A percentile compares a stretch with the other conserved stretches of the same genome.
These are phyloP conservation scores for Solea senegalensis DNA, from an alignment of 2,113 vertebrate species.

Conservation along the genomic window DNA sequence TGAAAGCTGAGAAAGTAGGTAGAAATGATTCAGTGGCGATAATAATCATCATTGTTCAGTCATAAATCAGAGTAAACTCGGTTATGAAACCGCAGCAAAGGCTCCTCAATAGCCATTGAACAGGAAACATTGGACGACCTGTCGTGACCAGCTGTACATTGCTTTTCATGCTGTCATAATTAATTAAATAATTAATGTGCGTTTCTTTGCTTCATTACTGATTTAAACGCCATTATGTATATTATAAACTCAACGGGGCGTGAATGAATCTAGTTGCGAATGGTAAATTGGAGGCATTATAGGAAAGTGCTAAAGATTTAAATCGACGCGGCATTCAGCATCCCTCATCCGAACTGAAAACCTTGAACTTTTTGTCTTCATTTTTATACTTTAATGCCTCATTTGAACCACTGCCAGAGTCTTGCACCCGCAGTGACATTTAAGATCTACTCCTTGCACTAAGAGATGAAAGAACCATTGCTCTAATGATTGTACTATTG, in stretches of 20 bases:
- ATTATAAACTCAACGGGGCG: background rate
- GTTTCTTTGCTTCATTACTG: conserved; percentile 1
- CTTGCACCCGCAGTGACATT: conserved; percentile 53
- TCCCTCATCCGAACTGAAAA: conserved; percentile 39
- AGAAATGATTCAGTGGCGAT: conserved; percentile 21
- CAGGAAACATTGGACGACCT: conserved; percentile 2
- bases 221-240: conserved; percentile 22
- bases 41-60: conserved; percentile 38
- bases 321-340: conserved; percentile 38
- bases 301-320: conserved; percentile 35
- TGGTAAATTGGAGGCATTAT: conserved; percentile 41
- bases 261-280: background rate
- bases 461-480: conserved; percentile 43
- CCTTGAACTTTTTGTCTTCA: conserved; percentile 47
- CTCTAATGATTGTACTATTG: conserved; percentile 33
- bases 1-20: background rate
- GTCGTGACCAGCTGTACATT: background rate
- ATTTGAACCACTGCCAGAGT: conserved; percentile 50
- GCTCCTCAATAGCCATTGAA: conserved; percentile 12
- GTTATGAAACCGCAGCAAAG: conserved; percentile 13
- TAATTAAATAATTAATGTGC: too few species aligned
- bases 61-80: conserved; percentile 17
- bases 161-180: conserved; percentile 32
- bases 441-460: conserved; percentile 37
- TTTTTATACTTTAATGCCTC: conserved; percentile 67